Evolutionary conservation across 2,888 invertebrate species (phyloP).

Genomic region (Cordilura impudica): DNA sequence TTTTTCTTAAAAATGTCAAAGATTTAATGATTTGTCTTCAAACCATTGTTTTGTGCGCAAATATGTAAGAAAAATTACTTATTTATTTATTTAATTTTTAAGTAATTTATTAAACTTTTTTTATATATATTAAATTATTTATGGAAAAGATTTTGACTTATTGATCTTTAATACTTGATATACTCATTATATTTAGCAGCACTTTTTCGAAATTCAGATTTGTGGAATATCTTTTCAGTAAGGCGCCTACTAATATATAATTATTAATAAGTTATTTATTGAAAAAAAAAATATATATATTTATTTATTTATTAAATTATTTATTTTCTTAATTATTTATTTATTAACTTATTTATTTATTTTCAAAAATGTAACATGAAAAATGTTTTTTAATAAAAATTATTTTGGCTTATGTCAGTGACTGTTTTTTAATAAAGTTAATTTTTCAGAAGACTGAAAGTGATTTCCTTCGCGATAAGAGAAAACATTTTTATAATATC

Average conservation of each 20-base stretch:
- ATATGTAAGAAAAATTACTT: conserved; percentile 19
- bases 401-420: conserved; percentile 12
- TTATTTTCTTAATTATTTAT: conserved; percentile 24
- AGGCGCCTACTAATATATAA: neutral
- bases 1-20: conserved; percentile 11
- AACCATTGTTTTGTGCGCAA: conserved; percentile 43
- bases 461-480: too few relatives aligned
- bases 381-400: conserved; percentile 40
- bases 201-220: neutral
- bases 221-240: neutral
- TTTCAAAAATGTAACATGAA: conserved; percentile 23
- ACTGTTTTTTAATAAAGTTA: neutral
- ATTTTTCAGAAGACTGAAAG: too few relatives aligned
- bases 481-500: too few relatives aligned
- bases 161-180: neutral
- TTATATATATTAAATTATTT: conserved; percentile 16
- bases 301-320: conserved; percentile 42
- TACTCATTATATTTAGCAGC: conserved; percentile 10
- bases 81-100: conserved; percentile 22
- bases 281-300: conserved; percentile 13
- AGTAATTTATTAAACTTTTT: conserved; percentile 33
- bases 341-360: conserved; percentile 26
- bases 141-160: neutral
- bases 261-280: conserved; percentile 50
- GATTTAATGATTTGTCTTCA: conserved; percentile 16